Percentiles rank a stretch among this genome's conserved stretches.
phyloP scores from a whole-genome alignment of 2,888 invertebrate genomes.

The Cerceris rybyensis region DNA sequence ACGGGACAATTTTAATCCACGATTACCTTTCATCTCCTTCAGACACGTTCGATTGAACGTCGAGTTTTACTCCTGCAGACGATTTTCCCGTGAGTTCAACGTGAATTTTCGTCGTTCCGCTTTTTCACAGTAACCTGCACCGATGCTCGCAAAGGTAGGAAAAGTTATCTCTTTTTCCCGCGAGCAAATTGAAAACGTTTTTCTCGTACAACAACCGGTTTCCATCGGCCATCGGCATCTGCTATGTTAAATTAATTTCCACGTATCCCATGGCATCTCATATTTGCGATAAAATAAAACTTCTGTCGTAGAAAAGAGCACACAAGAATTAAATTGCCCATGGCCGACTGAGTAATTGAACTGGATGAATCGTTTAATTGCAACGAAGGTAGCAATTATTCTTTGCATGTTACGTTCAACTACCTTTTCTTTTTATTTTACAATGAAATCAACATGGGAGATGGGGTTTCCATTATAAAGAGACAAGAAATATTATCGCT shows the following conservation, averaged over 20 bases:
- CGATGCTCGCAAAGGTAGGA: conserved; percentile 3
- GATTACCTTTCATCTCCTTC: neutral
- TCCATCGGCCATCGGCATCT: conserved; percentile 25
- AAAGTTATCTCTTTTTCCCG: conserved; percentile 11
- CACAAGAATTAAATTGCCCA: neutral
- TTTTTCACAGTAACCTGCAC: conserved; percentile 1
- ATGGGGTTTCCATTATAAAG: neutral
- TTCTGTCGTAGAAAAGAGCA: neutral
- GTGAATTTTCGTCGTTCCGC: conserved; percentile 12
- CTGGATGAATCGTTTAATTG: neutral
- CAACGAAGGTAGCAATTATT: neutral
- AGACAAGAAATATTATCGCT: conserved; percentile 5
- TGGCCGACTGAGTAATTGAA: neutral
- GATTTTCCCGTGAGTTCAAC: neutral
- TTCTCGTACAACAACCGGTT: neutral
- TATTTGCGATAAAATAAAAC: neutral
- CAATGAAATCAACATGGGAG: too few species aligned
- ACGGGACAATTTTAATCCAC: conserved; percentile 2
- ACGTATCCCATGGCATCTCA: neutral
- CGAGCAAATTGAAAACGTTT: conserved; percentile 33
- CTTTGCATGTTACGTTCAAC: neutral
- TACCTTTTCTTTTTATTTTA: too few species aligned
- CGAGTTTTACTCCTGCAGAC: conserved; percentile 19
- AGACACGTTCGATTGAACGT: conserved; percentile 21
- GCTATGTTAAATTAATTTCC: conserved; percentile 35